Percentiles rank a stretch among this genome's conserved stretches.
These are phyloP conservation scores for Philaethria dido DNA, from an alignment of 2,888 invertebrate genomes.

Conservation along the genomic window DNA sequence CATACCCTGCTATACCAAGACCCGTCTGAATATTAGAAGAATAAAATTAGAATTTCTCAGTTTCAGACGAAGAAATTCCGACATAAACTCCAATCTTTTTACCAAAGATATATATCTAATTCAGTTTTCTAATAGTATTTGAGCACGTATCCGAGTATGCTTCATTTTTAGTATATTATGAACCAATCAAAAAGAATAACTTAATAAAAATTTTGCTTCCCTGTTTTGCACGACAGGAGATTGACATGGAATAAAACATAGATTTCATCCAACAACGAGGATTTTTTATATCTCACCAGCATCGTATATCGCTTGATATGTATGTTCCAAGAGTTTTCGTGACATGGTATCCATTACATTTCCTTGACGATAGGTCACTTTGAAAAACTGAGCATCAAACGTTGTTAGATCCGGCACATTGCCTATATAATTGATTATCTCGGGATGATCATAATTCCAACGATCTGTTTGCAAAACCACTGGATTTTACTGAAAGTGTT, in stretches of 20 bases:
- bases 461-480: conserved; percentile 71
- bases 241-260: too few species aligned
- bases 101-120: too few species aligned
- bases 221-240: too few species aligned
- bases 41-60: not conserved
- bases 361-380: too few species aligned
- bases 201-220: too few species aligned
- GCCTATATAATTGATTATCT: conserved; percentile 85
- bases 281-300: conserved; percentile 71
- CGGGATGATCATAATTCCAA: conserved; percentile 61
- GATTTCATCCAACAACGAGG: too few species aligned
- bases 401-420: conserved; percentile 83
- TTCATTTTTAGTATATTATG: too few species aligned
- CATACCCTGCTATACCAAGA: conserved; percentile 5
- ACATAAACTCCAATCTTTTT: conserved; percentile 6
- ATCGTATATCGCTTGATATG: conserved; percentile 89
- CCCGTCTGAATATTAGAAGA: not conserved
- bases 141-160: too few species aligned
- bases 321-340: conserved; percentile 87
- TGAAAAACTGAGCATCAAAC: too few species aligned
- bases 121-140: too few species aligned
- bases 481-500: not conserved
- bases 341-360: conserved; percentile 77
- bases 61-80: not conserved
- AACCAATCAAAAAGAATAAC: too few species aligned